Conservation (phyloP, 2,888 invertebrate species). For the Iphiclides podalirius region DNA sequence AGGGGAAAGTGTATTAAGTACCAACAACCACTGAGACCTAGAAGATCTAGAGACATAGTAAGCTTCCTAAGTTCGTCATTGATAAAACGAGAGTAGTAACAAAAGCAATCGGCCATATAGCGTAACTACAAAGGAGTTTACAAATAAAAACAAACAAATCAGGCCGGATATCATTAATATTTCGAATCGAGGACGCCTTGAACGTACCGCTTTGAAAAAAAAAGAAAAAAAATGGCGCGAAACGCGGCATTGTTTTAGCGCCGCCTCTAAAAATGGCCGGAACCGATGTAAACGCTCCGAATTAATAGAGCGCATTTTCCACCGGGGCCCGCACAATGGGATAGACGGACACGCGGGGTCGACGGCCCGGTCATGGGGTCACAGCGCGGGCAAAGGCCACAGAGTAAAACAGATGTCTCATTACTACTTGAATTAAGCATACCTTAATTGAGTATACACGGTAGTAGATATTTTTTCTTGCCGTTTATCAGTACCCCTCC, state of each 20-base stretch:
- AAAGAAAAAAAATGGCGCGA: constrained; percentile 28
- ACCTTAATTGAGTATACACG: too few species aligned
- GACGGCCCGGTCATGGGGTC: constrained; percentile 66
- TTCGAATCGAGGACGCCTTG: not conserved
- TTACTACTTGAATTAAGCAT: too few species aligned
- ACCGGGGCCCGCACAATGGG: constrained; percentile 39
- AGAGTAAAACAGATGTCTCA: constrained; percentile 31
- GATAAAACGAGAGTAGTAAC: too few species aligned
- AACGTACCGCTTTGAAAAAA: constrained; percentile 23
- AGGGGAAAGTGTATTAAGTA: too few species aligned
- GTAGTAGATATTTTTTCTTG: too few species aligned
- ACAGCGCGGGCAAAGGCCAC: constrained; percentile 32
- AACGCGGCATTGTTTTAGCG: constrained; percentile 49
- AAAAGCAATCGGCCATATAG: too few species aligned
- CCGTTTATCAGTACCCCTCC: too few species aligned
- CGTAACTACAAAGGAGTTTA: too few species aligned
- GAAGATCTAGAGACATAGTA: too few species aligned
- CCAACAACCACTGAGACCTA: too few species aligned
- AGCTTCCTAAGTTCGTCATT: too few species aligned
- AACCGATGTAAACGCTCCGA: constrained; percentile 44
- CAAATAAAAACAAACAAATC: constrained; percentile 11
- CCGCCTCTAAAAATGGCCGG: constrained; percentile 43
- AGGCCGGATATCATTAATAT: constrained; percentile 1
- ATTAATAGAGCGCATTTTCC: constrained; percentile 54
- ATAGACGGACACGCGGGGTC: constrained; percentile 42